Evolutionary conservation across 2,888 invertebrate genomes (phyloP), one percentile per base, ranked within the genome.

Genomic region (Hydroisotoma schaefferi): DNA sequence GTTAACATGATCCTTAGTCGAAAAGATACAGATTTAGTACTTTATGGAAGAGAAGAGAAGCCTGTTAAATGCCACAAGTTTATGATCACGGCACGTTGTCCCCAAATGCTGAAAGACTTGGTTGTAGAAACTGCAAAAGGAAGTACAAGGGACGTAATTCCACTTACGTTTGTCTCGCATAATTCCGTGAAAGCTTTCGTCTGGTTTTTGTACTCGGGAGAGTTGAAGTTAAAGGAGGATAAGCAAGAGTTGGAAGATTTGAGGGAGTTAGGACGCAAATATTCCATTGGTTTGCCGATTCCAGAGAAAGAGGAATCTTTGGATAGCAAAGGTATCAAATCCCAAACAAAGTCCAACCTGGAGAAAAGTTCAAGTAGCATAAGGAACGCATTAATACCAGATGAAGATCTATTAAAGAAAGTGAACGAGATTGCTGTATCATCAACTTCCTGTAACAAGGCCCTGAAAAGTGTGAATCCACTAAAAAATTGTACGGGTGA

Each of bases 21-120:
- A 43, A n/a, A 37, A 33, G 28, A 26, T 2, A 40, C 60, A 73
- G 81, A 81, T 68, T 57, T 80, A 12, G 73, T 76, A 20, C 72
- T 81, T 33, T 74, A 76, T 58, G 75, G 76, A 1, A 74, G 77
- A 49, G 73, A 75, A 57, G 73, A 75, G 49, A 74, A 73, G 60
- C 73, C 76, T 33, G 76, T 81, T 63, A 76, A 76, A 71, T 77
- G 75, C 44, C 81, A 81, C 65, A 78, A 76, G 70, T 67, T 81
- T 28, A 77, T 81, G 5, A 73, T 81, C 18, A 72, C 74, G 64
- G 76, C 76, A 3, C 76, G 79, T 22, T 80, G 78, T 64, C 75
- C 77, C n/a, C 71, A 73, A 37, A 73, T 80, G 51, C 64, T 79
- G 37, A 61, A 74, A n/a, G 77, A 78, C 58, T 63, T 76, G 27